Evolutionary conservation across 2,113 vertebrate species (phyloP), one percentile per base, ranked within the genome.

Genomic region (Salvator merianae): DNA sequence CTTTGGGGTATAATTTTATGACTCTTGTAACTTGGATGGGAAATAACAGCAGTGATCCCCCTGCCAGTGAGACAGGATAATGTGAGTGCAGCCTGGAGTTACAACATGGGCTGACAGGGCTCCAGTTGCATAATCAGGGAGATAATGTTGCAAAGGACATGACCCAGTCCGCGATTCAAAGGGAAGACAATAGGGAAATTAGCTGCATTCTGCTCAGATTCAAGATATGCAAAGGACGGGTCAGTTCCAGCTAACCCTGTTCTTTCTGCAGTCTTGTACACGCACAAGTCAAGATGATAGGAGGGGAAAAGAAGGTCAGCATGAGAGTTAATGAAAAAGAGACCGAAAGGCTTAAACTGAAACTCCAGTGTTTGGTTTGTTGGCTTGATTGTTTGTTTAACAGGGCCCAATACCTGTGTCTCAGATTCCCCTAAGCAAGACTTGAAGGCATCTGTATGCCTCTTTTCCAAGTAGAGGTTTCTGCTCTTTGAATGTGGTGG

Each of bases 1-100:
- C 81, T 79, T 86, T 79, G 80, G 81, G 53, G 85, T 47, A 40
- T 79, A 66, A 87, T 87, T 83, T 87, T 83, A 87, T 83, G 85
- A 83, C 75, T 83, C 81, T 66, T 63, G 81, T 83, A 74, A 87
- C 81, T 78, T 50, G 81, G 85, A 73, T 77, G 28, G 59, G 68
- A 87, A 77, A 83, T 79, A 83, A 87, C 85, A 87, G 85, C 80
- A 83, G 80, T 83, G 85, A 79, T 81, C 84, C 85, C 73, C 55
- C 40, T 43, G 43, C 40, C 32, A 83, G n/a, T 5, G 32, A 36
- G 75, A 28, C 55, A 28, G 68, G 53, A 81, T 72, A 72, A 73
- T 83, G 80, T 73, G 80, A 62, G 85, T 79, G 80, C 85, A 87
- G 83, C 43, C 81, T 83, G 76, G 28, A 83, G 75, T 87, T 80